phyloP scores from a whole-genome alignment of 2,888 invertebrate genomes.

The Pterostichus madidus region DNA sequence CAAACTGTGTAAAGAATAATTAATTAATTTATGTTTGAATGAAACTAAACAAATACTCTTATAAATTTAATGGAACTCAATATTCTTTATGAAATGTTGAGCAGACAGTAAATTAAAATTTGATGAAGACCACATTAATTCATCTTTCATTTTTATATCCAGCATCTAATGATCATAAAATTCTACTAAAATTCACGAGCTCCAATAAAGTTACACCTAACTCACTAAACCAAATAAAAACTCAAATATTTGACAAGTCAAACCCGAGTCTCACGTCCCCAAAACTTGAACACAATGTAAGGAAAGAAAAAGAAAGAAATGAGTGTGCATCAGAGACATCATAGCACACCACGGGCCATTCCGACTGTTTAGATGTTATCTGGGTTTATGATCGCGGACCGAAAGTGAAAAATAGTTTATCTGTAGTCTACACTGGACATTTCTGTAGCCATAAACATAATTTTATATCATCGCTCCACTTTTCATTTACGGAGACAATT shows the following conservation, averaged over 20 bases:
- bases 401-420: slow-evolving; percentile 35
- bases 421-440: background rate
- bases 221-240: slow-evolving; percentile 32
- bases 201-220: slow-evolving; percentile 29
- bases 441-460: background rate
- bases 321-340: slow-evolving; percentile 19
- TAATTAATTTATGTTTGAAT: too few relatives aligned
- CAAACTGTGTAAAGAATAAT: too few relatives aligned
- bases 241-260: slow-evolving; percentile 1
- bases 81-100: slow-evolving; percentile 5
- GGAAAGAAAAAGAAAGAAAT: slow-evolving; percentile 17
- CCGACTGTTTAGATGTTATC: slow-evolving; percentile 33
- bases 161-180: slow-evolving; percentile 29
- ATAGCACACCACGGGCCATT: slow-evolving; percentile 14
- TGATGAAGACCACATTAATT: slow-evolving; percentile 37
- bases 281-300: slow-evolving; percentile 29
- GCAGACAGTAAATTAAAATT: slow-evolving; percentile 14
- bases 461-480: slow-evolving; percentile 2
- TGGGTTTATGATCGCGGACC: slow-evolving; percentile 21
- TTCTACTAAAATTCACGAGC: slow-evolving; percentile 1
- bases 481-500: background rate
- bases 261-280: background rate
- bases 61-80: background rate
- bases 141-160: slow-evolving; percentile 24
- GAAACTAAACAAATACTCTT: too few relatives aligned